Evolutionary conservation across 2,888 invertebrate genomes (phyloP).

Genomic region (Artemia sp.): DNA sequence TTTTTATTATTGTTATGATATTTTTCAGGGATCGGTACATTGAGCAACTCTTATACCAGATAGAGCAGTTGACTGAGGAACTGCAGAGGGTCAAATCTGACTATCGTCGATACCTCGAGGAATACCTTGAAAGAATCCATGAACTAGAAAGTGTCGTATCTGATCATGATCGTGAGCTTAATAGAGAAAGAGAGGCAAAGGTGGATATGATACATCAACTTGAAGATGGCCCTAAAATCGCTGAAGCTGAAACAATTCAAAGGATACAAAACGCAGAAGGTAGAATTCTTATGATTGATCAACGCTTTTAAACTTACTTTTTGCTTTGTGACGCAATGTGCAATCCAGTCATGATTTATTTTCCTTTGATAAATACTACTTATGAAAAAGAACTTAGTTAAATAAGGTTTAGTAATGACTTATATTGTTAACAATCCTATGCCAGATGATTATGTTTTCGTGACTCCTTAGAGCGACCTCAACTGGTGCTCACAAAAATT

Average conservation of each 20-base stretch:
- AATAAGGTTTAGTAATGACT: too few species aligned
- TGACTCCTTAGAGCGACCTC: too few species aligned
- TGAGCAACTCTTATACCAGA: slow-evolving; percentile 48
- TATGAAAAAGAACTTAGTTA: too few species aligned
- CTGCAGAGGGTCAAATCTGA: slow-evolving; percentile 46
- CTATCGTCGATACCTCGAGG: slow-evolving; percentile 37
- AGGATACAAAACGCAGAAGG: slow-evolving; percentile 15
- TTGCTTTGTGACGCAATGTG: too few species aligned
- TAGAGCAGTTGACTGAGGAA: slow-evolving; percentile 61
- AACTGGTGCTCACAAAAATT: too few species aligned
- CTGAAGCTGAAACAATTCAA: slow-evolving; percentile 19
- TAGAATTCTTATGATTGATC: neutral
- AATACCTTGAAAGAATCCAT: slow-evolving; percentile 37
- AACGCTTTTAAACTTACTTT: neutral
- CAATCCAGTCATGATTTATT: too few species aligned
- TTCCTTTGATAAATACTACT: too few species aligned
- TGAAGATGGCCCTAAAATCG: slow-evolving; percentile 12
- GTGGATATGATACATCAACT: slow-evolving; percentile 11
- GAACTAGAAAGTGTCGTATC: slow-evolving; percentile 32
- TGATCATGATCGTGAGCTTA: neutral
- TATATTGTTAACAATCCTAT: too few species aligned
- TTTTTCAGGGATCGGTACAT: slow-evolving; percentile 50
- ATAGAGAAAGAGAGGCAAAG: slow-evolving; percentile 2
- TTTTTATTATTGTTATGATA: slow-evolving; percentile 31
- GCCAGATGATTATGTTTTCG: too few species aligned